Conservation (phyloP, 2,888 invertebrate species). For the Rotaria macrura region DNA sequence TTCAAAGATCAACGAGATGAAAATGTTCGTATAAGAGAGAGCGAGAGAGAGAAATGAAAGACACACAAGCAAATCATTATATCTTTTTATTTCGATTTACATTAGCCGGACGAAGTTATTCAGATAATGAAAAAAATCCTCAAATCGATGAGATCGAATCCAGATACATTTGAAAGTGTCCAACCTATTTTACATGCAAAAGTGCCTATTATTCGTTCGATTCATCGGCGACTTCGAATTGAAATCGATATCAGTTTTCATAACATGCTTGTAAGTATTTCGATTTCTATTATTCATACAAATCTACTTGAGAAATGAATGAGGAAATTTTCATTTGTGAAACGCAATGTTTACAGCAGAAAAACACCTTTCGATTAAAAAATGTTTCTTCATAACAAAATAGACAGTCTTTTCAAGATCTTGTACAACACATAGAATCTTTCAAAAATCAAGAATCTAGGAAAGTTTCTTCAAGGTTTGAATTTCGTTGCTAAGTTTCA, state of each 20-base stretch:
- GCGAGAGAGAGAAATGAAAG: too few relatives aligned
- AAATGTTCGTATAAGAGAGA: background rate
- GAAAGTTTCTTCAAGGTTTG: too few relatives aligned
- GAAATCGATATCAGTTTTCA: constrained; percentile 58
- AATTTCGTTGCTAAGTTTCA: too few relatives aligned
- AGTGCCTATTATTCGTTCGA: constrained; percentile 58
- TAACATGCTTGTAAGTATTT: constrained; percentile 50
- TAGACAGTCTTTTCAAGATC: too few relatives aligned
- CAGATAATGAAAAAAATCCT: background rate
- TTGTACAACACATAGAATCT: too few relatives aligned
- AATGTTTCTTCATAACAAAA: too few relatives aligned
- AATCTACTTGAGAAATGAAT: too few relatives aligned
- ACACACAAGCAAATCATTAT: background rate
- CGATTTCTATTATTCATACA: too few relatives aligned
- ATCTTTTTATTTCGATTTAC: background rate
- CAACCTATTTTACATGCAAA: constrained; percentile 50
- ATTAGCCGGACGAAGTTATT: background rate
- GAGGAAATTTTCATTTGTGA: too few relatives aligned
- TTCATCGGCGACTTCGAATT: constrained; percentile 45
- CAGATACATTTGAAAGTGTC: background rate
- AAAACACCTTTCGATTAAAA: too few relatives aligned
- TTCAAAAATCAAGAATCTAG: too few relatives aligned
- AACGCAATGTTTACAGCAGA: too few relatives aligned
- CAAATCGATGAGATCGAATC: background rate
- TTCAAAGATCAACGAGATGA: constrained; percentile 42